These are phyloP conservation scores for Pseudomyrmex cubaensis DNA, from an alignment of 1,140 invertebrate genomes.

Conservation along the genomic window DNA sequence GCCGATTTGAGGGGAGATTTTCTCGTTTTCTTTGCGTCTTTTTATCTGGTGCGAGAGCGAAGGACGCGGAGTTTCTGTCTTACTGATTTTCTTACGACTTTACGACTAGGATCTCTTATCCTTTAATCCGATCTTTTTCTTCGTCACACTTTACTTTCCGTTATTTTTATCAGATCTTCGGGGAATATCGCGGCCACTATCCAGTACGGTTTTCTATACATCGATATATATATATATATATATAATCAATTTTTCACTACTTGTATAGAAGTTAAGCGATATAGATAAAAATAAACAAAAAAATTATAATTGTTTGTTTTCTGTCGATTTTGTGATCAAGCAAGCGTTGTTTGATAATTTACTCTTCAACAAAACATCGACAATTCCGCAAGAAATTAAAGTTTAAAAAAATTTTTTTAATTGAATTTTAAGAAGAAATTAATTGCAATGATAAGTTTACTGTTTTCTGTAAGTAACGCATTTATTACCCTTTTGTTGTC, in stretches of 20 bases:
- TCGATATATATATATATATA: conserved; percentile 17
- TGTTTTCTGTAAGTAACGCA: no score
- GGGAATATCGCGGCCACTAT: neutral
- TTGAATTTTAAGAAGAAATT: no score
- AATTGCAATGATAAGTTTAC: no score
- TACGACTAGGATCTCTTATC: conserved; percentile 39
- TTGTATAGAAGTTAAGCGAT: no score
- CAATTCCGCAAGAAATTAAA: no score
- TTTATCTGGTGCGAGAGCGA: conserved; percentile 30
- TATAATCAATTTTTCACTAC: conserved; percentile 38
- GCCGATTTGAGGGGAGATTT: conserved; percentile 12
- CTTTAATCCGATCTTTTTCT: conserved; percentile 62
- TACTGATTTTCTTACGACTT: conserved; percentile 64
- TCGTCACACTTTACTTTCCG: conserved; percentile 47
- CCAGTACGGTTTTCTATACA: conserved; percentile 9
- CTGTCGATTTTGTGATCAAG: no score
- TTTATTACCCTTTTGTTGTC: no score
- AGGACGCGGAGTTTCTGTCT: conserved; percentile 29
- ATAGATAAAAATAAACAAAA: no score
- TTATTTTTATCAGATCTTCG: conserved; percentile 47
- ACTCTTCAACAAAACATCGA: no score
- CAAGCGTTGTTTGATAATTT: no score
- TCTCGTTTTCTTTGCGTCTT: conserved; percentile 14
- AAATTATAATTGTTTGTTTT: no score
- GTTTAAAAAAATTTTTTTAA: no score